Base-by-base conservation (phyloP, 2,888 invertebrate genomes). In the Drosophila putrida region DNA sequence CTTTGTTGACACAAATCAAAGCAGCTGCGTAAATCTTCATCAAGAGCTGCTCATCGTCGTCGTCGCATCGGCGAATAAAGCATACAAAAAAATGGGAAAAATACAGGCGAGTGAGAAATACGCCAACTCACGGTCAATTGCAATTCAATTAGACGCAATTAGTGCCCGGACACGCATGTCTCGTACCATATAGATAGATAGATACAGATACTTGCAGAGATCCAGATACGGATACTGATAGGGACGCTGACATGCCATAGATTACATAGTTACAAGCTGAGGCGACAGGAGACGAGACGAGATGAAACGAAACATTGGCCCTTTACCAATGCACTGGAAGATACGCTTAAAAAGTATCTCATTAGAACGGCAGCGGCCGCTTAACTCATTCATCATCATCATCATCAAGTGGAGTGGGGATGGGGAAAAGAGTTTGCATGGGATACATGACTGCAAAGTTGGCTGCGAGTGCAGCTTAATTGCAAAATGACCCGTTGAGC, bases 81-180 rank as follows among this genome's bases (percentile, higher is more conserved):
- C 43, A 35, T 8, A 55, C 25, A 39, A 35, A 20, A 20, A 27
- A 20, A 8, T 0, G 10, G 13, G 11, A 33, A 33, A 46, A 11
- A 6, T 31, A 31, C n/a, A 50, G 44, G 39, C 65, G 72, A 89
- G 55, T 84, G 83, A 75, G 74, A 88, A 89, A 85, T 88, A 78
- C 90, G 89, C 86, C 89, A 88, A 78, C 86, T 86, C 90, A 86
- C 84, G 86, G 86, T 86, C 86, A 86, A 86, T 86, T 86, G 90
- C 86, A 86, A 86, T 86, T 86, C 89, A 86, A 90, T 86, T 86
- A 90, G 89, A 83, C 65, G 81, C 86, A 86, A 90, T 86, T 90
- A 88, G 87, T 86, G 90, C 80, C 68, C 46, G 61, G 70, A 61
- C 88, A 66, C 66, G 73, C 66, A 54, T 66, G 66, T 53, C 64